Base-by-base conservation (phyloP, 2,797 vertebrate genomes). In the Australoheros facetus region DNA sequence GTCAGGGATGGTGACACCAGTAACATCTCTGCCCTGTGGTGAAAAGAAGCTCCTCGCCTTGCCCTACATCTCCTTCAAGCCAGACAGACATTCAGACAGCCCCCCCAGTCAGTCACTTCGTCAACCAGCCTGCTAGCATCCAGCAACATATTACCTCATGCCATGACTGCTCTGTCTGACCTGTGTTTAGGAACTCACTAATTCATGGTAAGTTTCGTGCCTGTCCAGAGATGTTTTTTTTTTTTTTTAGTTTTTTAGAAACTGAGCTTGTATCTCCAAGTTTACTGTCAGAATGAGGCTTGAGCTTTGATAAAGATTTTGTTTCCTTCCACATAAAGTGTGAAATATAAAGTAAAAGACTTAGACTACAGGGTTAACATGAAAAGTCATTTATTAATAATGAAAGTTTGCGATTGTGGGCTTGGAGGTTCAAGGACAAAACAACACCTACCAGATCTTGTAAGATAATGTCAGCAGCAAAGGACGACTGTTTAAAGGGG, bases 201-300 rank as follows among this genome's bases (percentile, higher is more conserved):
- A 96, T 95, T 96, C 92, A 95, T 94, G 95, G 95, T 96, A 95
- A 92, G 95, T 93, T 77, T 75, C 53, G 56, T 5, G 5, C 55
- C 13, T 66, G 32, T 58, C 21, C 19, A 13, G 19, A 28, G 19
- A 45, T 9, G 32, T 39, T 51, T 51, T 3, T 48, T 28, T 19
- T 56, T 11, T 42, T 56, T 55, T 23, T 30, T 58, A 11, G 7
- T 34, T 56, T 56, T 72, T 39, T 14, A 23, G 54, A 56, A 56
- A 4, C 54, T 42, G 21, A 72, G 30, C 64, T 69, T 1, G 1
- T 69, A 30, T 8, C 26, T 69, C 28, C 42, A 30, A 13, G 16
- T 69, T 69, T 51, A 51, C 42, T 51, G 26, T 51, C 45, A 51
- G 23, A 0, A 14, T 30, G 23, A 69, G 17, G 64, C 19, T 69